A percentile compares a stretch with the other conserved stretches of the same genome.
Evolutionary conservation across 2,888 invertebrate species (phyloP).

Genomic region (Coelopa pilipes): DNA sequence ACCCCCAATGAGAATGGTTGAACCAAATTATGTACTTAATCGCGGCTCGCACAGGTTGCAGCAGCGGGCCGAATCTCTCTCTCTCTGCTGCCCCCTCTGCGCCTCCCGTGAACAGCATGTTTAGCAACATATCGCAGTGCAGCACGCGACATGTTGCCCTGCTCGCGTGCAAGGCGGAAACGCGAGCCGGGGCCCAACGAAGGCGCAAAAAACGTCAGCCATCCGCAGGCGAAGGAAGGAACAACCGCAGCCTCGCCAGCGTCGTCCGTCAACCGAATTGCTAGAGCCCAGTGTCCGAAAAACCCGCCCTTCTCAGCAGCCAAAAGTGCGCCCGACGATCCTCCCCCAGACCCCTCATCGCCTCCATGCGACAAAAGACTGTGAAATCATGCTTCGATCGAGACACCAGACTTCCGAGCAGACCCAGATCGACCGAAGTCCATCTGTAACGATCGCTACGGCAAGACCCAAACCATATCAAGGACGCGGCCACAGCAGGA

Average conservation of each 20-base stretch:
- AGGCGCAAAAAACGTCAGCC: constrained; percentile 2
- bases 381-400: neutral
- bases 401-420: neutral
- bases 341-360: too few relatives aligned
- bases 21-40: neutral
- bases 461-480: neutral
- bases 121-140: constrained; percentile 1
- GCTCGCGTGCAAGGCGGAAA: neutral
- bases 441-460: too few relatives aligned
- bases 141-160: neutral
- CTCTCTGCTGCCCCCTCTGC: neutral
- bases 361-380: neutral
- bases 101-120: neutral
- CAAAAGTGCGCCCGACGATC: neutral
- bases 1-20: neutral
- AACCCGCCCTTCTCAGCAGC: neutral
- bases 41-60: neutral
- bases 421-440: too few relatives aligned
- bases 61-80: neutral
- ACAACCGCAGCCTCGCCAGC: neutral
- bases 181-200: neutral
- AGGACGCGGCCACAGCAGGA: too few relatives aligned
- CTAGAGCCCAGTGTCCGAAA: neutral
- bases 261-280: neutral
- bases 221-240: neutral